phyloP scores from a whole-genome alignment of 1,140 invertebrate species.

The Diorhabda elongata region DNA sequence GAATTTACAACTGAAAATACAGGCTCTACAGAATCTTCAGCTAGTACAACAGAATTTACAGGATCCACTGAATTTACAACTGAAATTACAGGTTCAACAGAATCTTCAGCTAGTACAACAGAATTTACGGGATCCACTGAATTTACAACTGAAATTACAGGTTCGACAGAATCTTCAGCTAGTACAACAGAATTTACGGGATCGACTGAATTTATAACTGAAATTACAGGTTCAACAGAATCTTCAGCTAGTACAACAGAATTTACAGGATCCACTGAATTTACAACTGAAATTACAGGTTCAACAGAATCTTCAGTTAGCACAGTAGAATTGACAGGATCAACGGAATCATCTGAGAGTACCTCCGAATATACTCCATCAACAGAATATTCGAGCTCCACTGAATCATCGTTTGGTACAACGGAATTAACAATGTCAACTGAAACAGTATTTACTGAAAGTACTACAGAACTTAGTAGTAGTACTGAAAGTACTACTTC shows the following conservation, averaged over 20 bases:
- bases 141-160: slow-evolving; percentile 16
- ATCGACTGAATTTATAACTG: slow-evolving; percentile 27
- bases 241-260: neutral
- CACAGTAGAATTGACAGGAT: slow-evolving; percentile 19
- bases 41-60: slow-evolving; percentile 15
- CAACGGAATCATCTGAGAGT: slow-evolving; percentile 30
- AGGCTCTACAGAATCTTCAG: slow-evolving; percentile 11
- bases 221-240: slow-evolving; percentile 25
- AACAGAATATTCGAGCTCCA: slow-evolving; percentile 21
- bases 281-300: slow-evolving; percentile 20
- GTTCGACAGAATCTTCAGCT: slow-evolving; percentile 21
- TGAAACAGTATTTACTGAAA: neutral
- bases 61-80: slow-evolving; percentile 14
- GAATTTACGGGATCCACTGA: slow-evolving; percentile 9
- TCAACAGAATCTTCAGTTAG: slow-evolving; percentile 16
- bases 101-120: slow-evolving; percentile 25
- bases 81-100: slow-evolving; percentile 16
- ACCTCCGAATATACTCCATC: slow-evolving; percentile 19
- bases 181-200: slow-evolving; percentile 22
- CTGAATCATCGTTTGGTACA: neutral
- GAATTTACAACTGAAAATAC: slow-evolving; percentile 20
- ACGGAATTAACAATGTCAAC: neutral
- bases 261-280: slow-evolving; percentile 17
- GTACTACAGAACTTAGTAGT: slow-evolving; percentile 16
- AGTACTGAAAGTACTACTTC: slow-evolving; percentile 9